phyloP scores from a whole-genome alignment of 1,140 invertebrate species.

The Drosophila grimshawi region DNA sequence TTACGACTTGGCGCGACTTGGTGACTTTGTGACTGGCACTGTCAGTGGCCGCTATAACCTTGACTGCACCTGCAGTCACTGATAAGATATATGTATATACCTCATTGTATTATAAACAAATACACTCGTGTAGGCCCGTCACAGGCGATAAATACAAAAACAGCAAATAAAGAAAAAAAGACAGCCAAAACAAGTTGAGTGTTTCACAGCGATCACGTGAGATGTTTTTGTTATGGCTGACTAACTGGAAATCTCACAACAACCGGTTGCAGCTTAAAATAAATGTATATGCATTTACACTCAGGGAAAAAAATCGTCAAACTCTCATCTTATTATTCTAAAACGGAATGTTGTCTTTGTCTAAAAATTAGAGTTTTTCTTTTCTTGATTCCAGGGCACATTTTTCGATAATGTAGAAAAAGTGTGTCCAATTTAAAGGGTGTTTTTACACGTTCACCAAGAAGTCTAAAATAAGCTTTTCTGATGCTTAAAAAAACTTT shows the following conservation, averaged over 20 bases:
- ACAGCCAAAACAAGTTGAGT: conserved; percentile 3
- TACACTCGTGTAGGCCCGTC: conserved; percentile 4
- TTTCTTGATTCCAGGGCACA: too few relatives aligned
- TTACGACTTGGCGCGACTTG: background rate
- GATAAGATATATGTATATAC: conserved; percentile 46
- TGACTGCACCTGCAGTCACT: conserved; percentile 46
- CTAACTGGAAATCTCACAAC: conserved; percentile 30
- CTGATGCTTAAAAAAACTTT: too few relatives aligned
- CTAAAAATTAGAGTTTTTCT: too few relatives aligned
- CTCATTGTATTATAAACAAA: conserved; percentile 23
- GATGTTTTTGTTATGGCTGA: conserved; percentile 13
- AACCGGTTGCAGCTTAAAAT: conserved; percentile 14
- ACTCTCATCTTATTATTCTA: too few relatives aligned
- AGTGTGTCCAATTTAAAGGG: too few relatives aligned
- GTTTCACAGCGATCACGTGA: conserved; percentile 60
- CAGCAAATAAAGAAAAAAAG: conserved; percentile 21
- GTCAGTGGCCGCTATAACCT: conserved; percentile 27
- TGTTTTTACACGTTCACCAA: too few relatives aligned
- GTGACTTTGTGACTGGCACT: background rate
- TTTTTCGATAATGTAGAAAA: too few relatives aligned
- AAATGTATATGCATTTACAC: too few relatives aligned
- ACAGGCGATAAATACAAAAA: conserved; percentile 10
- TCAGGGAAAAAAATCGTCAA: too few relatives aligned
- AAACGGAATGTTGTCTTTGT: too few relatives aligned
- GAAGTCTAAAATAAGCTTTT: too few relatives aligned